phyloP scores from a whole-genome alignment of 2,797 vertebrate genomes.

The Mus minutoides region DNA sequence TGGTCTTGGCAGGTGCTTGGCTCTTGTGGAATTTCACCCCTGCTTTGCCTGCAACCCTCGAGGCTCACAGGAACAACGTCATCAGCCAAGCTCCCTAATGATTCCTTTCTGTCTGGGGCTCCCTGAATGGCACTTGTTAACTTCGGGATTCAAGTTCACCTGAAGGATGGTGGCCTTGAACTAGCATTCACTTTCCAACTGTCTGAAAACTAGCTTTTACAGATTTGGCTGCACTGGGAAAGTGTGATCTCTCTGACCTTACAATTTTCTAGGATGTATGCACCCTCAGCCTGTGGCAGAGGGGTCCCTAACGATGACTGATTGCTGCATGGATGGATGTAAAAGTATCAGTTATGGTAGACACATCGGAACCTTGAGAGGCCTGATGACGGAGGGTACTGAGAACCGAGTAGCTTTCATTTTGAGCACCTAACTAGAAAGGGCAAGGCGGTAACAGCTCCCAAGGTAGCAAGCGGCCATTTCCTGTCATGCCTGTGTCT shows the following conservation, averaged over 20 bases:
- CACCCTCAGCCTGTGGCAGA: neutral
- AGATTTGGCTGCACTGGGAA: neutral
- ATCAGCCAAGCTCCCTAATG: neutral
- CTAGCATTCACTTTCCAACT: neutral
- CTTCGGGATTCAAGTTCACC: neutral
- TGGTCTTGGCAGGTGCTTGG: neutral
- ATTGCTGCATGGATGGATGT: neutral
- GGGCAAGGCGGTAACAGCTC: neutral
- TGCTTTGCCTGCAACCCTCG: neutral
- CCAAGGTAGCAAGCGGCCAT: constrained; percentile 58
- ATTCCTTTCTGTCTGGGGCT: neutral
- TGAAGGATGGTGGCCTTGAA: neutral
- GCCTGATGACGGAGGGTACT: neutral
- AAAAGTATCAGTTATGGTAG: constrained; percentile 12
- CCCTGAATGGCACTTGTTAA: neutral
- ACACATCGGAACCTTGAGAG: neutral
- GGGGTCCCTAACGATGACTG: neutral
- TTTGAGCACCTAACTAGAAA: neutral
- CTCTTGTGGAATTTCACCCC: neutral
- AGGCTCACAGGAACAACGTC: neutral
- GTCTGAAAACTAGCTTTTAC: neutral
- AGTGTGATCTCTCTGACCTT: neutral
- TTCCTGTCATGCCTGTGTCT: constrained; percentile 45
- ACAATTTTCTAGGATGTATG: neutral
- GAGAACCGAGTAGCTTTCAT: neutral